phyloP scores from a whole-genome alignment of 2,888 invertebrate genomes.

The Orchesellides sinensis region DNA sequence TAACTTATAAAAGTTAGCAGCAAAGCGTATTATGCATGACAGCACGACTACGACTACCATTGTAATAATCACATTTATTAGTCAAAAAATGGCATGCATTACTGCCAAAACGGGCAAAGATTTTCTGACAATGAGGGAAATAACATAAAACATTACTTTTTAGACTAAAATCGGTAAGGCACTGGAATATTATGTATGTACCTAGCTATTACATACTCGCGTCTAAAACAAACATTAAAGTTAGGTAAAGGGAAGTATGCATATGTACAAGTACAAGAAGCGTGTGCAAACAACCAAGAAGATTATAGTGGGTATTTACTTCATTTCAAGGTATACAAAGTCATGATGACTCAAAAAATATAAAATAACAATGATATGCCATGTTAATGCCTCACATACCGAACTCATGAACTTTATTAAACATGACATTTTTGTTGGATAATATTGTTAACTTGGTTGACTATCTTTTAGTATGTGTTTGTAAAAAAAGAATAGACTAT shows the following conservation, averaged over 20 bases:
- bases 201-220: no score
- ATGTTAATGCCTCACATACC: no score
- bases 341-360: no score
- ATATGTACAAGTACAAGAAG: no score
- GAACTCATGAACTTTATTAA: slow-evolving; percentile 42
- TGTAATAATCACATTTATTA: slow-evolving; percentile 8
- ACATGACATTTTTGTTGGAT: slow-evolving; percentile 50
- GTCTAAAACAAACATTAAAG: no score
- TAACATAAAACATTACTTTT: slow-evolving; percentile 17
- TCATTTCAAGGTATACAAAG: no score
- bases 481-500: not conserved
- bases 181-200: no score
- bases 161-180: slow-evolving; percentile 37
- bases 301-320: no score
- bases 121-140: slow-evolving; percentile 17
- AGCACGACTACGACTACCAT: slow-evolving; percentile 21
- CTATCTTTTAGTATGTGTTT: no score
- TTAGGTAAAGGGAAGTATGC: no score
- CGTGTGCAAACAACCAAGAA: no score
- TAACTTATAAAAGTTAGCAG: slow-evolving; percentile 10
- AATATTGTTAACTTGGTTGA: slow-evolving; percentile 27
- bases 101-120: slow-evolving; percentile 32
- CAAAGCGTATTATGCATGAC: not conserved
- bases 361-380: no score
- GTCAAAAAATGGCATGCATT: slow-evolving; percentile 56